Conservation (phyloP, 2,888 invertebrate genomes). For the Allacma fusca region DNA sequence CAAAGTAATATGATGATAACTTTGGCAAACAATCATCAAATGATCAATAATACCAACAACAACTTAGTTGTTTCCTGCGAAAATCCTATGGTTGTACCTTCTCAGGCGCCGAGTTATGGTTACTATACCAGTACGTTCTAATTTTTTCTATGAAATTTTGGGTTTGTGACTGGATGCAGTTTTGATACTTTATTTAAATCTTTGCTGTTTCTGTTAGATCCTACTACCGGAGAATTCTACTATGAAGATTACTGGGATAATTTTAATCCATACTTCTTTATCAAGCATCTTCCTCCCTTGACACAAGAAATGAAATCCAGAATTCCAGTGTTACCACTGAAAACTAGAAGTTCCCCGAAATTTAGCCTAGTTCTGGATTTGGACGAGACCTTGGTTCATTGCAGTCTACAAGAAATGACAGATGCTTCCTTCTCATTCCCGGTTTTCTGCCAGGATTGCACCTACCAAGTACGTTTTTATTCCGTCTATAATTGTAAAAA, state of each 20-base stretch:
- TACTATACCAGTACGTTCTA: slow-evolving; percentile 55
- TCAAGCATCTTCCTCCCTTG: slow-evolving; percentile 86
- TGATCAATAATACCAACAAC: slow-evolving; percentile 29
- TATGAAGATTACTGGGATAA: slow-evolving; percentile 75
- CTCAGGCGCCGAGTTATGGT: slow-evolving; percentile 46
- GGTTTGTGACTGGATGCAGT: not conserved
- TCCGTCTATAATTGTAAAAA: not conserved
- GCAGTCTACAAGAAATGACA: slow-evolving; percentile 87
- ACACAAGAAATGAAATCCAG: slow-evolving; percentile 78
- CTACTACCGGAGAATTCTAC: slow-evolving; percentile 55
- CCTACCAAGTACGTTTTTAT: slow-evolving; percentile 70
- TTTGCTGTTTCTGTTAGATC: slow-evolving; percentile 51
- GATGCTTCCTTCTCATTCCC: slow-evolving; percentile 95
- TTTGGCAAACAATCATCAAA: slow-evolving; percentile 18
- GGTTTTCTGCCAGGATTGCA: slow-evolving; percentile 87
- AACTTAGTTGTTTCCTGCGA: slow-evolving; percentile 50
- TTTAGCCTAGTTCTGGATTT: slow-evolving; percentile 80
- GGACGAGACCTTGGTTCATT: slow-evolving; percentile 95
- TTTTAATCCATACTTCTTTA: slow-evolving; percentile 89
- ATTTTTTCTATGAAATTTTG: not conserved
- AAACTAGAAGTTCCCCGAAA: slow-evolving; percentile 90
- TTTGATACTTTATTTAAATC: slow-evolving; percentile 24
- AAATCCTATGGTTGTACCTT: slow-evolving; percentile 42
- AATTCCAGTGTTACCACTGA: slow-evolving; percentile 86
- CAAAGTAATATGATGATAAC: slow-evolving; percentile 17